Evolutionary conservation across 2,888 invertebrate genomes (phyloP).

Genomic region (Himalopsyche kuldschensis): DNA sequence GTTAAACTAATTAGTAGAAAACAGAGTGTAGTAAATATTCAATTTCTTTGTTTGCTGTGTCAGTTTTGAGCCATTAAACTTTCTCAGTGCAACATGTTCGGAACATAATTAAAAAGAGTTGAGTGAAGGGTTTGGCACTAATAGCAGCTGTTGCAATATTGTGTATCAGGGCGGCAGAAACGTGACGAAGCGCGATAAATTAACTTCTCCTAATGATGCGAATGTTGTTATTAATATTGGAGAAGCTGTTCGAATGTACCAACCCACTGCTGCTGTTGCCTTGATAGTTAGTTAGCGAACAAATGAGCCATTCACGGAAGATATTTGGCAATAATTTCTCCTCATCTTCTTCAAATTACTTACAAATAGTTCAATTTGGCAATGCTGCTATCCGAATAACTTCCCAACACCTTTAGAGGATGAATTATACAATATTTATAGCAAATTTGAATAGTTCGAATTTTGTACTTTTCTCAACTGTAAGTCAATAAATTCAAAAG

Average conservation of each 20-base stretch:
- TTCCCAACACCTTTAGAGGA: neutral
- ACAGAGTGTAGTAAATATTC: neutral
- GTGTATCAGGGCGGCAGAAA: conserved; percentile 9
- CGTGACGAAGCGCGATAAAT: conserved; percentile 17
- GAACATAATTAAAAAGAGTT: conserved; percentile 11
- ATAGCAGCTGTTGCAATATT: conserved; percentile 14
- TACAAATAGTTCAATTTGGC: neutral
- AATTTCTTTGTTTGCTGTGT: conserved; percentile 10
- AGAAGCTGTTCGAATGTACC: neutral
- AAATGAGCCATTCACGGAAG: neutral
- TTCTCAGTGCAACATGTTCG: conserved; percentile 9
- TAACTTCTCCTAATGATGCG: conserved; percentile 19
- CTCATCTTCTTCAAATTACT: neutral
- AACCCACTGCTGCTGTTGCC: neutral
- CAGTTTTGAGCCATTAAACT: neutral
- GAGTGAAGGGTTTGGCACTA: conserved; percentile 10
- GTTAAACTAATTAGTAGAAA: neutral
- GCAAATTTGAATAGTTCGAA: too few species aligned
- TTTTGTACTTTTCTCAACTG: too few species aligned
- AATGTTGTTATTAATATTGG: conserved; percentile 15
- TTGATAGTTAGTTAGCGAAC: neutral
- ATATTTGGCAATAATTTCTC: conserved; percentile 8
- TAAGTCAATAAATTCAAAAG: too few species aligned
- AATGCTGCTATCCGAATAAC: neutral
- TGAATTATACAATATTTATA: too few species aligned